phyloP scores from a whole-genome alignment of 2,888 invertebrate genomes.

The Eupithecia centaureata region DNA sequence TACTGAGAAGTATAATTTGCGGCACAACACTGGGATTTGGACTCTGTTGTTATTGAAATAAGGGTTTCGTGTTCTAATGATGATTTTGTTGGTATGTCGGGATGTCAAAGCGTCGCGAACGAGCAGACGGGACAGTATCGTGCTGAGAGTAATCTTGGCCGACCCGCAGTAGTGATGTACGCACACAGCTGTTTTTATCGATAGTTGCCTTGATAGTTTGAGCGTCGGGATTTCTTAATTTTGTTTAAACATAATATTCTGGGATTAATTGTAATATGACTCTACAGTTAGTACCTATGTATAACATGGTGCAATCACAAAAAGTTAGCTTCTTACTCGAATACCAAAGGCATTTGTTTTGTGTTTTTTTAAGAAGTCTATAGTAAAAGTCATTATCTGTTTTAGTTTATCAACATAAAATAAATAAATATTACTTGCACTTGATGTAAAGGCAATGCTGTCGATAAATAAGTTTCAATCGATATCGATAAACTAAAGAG shows the following conservation, averaged over 20 bases:
- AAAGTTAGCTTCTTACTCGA: too few relatives aligned
- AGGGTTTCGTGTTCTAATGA: constrained; percentile 42
- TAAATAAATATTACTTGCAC: neutral
- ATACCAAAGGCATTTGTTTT: too few relatives aligned
- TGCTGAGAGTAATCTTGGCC: constrained; percentile 83
- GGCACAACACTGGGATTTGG: constrained; percentile 37
- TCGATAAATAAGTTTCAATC: constrained; percentile 12
- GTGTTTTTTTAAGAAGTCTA: too few relatives aligned
- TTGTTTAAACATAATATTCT: neutral
- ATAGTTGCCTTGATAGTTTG: constrained; percentile 8
- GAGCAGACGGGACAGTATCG: constrained; percentile 82
- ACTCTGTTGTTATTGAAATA: constrained; percentile 45
- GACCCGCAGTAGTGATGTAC: constrained; percentile 68
- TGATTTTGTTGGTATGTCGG: constrained; percentile 65
- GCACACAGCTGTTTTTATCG: constrained; percentile 40
- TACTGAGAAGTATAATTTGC: constrained; percentile 54
- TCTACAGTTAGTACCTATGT: too few relatives aligned
- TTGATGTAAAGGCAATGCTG: neutral
- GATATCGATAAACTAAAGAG: constrained; percentile 59
- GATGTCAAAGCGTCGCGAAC: constrained; percentile 84
- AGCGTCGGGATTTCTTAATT: neutral
- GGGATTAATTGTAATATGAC: neutral
- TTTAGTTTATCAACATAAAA: neutral
- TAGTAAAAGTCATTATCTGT: neutral
- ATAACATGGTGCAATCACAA: too few relatives aligned